phyloP scores from a whole-genome alignment of 2,888 invertebrate species.

The Pegoplata infirma region DNA sequence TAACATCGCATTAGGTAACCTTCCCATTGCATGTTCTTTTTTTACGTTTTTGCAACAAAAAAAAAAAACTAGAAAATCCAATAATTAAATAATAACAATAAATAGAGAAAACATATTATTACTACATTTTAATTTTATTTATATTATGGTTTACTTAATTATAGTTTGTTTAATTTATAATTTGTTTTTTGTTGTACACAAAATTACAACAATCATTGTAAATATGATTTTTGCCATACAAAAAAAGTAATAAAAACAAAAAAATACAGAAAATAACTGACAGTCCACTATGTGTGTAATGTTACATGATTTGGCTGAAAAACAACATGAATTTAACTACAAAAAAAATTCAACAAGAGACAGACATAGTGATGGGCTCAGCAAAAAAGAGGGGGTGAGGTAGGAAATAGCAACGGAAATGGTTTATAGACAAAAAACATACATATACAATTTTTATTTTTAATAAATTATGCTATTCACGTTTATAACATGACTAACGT shows the following conservation, averaged over 20 bases:
- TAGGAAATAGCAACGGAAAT: conserved; percentile 12
- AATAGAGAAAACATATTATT: not conserved
- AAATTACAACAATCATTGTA: not conserved
- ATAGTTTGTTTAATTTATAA: conserved; percentile 31
- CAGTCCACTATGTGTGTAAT: conserved; percentile 33
- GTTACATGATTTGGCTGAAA: conserved; percentile 24
- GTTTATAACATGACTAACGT: conserved; percentile 12
- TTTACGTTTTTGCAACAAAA: too few relatives aligned
- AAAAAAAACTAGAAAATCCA: too few relatives aligned
- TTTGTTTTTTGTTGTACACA: conserved; percentile 9
- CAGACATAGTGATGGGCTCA: too few relatives aligned
- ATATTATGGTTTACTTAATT: conserved; percentile 36
- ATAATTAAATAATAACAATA: too few relatives aligned
- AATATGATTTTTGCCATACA: conserved; percentile 22
- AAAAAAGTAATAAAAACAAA: not conserved
- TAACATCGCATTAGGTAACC: too few relatives aligned
- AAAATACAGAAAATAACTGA: not conserved
- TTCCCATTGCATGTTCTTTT: too few relatives aligned
- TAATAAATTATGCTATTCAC: conserved; percentile 34
- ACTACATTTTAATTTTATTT: not conserved
- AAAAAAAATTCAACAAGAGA: too few relatives aligned
- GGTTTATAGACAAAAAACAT: conserved; percentile 13
- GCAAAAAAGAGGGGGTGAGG: not conserved
- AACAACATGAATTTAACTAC: conserved; percentile 14
- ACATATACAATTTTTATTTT: conserved; percentile 4